Evolutionary conservation across 2,888 invertebrate genomes (phyloP).

Genomic region (Taenaris catops): DNA sequence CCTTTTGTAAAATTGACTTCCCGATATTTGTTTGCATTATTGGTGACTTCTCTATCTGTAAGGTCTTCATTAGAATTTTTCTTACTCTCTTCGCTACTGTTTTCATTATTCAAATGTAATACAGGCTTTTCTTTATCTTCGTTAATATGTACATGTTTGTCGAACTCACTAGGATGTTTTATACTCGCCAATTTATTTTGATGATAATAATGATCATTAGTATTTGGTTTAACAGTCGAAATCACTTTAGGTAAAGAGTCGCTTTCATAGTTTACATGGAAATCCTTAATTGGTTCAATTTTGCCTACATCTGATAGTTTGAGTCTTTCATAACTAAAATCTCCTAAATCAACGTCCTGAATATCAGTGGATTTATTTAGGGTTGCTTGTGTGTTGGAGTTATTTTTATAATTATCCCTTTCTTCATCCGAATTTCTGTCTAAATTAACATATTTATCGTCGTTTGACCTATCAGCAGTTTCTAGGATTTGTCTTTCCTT

Average conservation of each 20-base stretch:
- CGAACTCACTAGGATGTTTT: conserved; percentile 26
- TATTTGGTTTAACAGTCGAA: conserved; percentile 4
- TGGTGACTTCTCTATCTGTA: too few species aligned
- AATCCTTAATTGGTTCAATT: conserved; percentile 31
- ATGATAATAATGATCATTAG: conserved; percentile 1
- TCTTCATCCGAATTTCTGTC: conserved; percentile 3
- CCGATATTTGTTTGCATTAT: conserved; percentile 5
- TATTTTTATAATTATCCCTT: conserved; percentile 18
- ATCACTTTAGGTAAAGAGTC: conserved; percentile 25
- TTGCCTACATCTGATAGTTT: conserved; percentile 41
- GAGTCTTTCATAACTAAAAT: conserved; percentile 49
- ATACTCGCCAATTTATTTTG: conserved; percentile 28
- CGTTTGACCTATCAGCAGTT: not conserved
- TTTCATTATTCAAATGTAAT: conserved; percentile 53
- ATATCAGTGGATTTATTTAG: conserved; percentile 27
- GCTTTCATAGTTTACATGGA: conserved; percentile 1
- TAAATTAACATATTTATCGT: not conserved
- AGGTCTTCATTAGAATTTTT: conserved; percentile 15
- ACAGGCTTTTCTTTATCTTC: conserved; percentile 65
- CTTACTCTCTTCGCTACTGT: conserved; percentile 33
- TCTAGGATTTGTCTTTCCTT: not conserved
- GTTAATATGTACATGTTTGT: conserved; percentile 40
- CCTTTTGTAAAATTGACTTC: conserved; percentile 14
- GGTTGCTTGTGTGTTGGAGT: conserved; percentile 18
- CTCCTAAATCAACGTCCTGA: conserved; percentile 45